Percentiles rank a stretch among this genome's conserved stretches.
Conservation (phyloP, 1,140 invertebrate genomes). For the Cotesia typhae region DNA sequence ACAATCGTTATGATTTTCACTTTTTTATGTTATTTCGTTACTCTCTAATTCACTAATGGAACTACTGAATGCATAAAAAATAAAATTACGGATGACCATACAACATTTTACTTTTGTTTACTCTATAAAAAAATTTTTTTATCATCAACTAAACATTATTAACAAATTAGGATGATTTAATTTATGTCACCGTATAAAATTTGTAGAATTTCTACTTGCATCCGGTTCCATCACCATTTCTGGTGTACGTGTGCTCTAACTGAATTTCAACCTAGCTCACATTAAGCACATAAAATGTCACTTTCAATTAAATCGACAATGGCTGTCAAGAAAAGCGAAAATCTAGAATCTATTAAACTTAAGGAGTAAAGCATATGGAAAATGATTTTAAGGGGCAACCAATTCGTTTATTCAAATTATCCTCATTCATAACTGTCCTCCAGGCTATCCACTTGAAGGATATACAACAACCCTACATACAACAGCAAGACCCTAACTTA, state of each 20-base stretch:
- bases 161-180: no score
- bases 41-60: not conserved
- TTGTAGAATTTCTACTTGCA: no score
- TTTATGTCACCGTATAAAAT: no score
- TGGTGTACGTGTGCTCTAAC: no score
- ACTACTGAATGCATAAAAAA: no score
- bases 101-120: no score
- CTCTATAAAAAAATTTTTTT: no score
- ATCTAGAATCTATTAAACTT: not conserved
- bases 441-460: not conserved
- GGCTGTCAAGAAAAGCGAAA: not conserved
- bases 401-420: slow-evolving; percentile 34
- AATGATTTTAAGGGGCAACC: not conserved
- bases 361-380: not conserved
- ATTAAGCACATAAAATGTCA: slow-evolving; percentile 16
- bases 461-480: not conserved
- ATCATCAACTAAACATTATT: no score
- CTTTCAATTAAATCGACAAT: slow-evolving; percentile 29
- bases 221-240: no score
- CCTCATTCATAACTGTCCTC: slow-evolving; percentile 29
- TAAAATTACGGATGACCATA: no score
- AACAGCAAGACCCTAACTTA: slow-evolving; percentile 20
- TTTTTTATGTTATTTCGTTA: not conserved
- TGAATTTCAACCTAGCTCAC: not conserved
- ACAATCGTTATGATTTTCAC: not conserved